phyloP scores from a whole-genome alignment of 2,888 invertebrate species.

The Euproctis similis region DNA sequence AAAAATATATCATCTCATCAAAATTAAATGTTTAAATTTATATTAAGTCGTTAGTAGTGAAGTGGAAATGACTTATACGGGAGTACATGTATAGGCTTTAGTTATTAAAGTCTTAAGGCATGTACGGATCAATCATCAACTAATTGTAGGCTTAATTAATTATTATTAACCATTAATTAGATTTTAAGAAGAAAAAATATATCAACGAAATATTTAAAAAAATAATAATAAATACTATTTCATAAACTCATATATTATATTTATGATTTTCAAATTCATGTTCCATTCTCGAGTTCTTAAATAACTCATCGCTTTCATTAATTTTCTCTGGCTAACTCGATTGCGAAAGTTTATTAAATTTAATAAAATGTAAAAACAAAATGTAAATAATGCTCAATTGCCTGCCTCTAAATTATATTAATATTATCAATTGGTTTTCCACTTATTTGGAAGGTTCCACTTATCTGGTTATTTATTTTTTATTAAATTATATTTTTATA shows the following conservation, averaged over 20 bases:
- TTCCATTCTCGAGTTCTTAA: slow-evolving; percentile 19
- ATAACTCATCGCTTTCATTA: too few relatives aligned
- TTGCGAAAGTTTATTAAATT: slow-evolving; percentile 42
- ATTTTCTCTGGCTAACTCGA: slow-evolving; percentile 31
- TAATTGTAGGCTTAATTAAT: slow-evolving; percentile 55
- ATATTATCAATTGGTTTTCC: slow-evolving; percentile 4
- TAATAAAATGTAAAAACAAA: slow-evolving; percentile 27
- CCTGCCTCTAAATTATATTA: slow-evolving; percentile 15
- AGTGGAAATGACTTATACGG: slow-evolving; percentile 33
- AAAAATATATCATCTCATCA: slow-evolving; percentile 22
- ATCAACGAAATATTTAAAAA: slow-evolving; percentile 22
- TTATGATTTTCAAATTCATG: slow-evolving; percentile 23
- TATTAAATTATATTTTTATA: not conserved
- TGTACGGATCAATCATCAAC: slow-evolving; percentile 58
- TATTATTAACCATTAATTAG: slow-evolving; percentile 59
- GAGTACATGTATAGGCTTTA: slow-evolving; percentile 73
- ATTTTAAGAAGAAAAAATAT: slow-evolving; percentile 43
- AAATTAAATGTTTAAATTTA: slow-evolving; percentile 6
- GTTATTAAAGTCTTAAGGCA: slow-evolving; percentile 68
- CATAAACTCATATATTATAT: too few relatives aligned
- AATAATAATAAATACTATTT: too few relatives aligned
- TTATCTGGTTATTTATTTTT: slow-evolving; percentile 6
- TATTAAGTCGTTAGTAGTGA: slow-evolving; percentile 12
- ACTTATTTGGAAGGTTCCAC: too few relatives aligned
- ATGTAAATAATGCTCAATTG: slow-evolving; percentile 46